A percentile compares a stretch with the other conserved stretches of the same genome.
phyloP scores from a whole-genome alignment of 2,797 vertebrate species.

The Pempheris klunzingeri region DNA sequence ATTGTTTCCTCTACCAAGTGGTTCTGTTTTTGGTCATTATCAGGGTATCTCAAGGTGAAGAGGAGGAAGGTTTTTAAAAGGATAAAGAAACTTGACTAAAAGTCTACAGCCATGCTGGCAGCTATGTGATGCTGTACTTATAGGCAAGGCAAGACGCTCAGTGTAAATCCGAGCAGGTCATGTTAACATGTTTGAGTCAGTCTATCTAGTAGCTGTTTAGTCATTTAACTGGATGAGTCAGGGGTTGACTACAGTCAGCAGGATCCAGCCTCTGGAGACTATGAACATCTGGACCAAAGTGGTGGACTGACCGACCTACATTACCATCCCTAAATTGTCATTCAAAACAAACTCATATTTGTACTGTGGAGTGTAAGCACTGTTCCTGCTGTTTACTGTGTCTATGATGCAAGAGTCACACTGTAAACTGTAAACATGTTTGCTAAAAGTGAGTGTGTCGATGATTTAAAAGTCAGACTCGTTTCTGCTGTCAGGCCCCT shows the following conservation, averaged over 20 bases:
- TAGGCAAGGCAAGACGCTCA: neutral
- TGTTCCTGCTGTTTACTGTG: neutral
- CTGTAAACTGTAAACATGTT: conserved; percentile 3
- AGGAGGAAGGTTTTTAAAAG: neutral
- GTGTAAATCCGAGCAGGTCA: neutral
- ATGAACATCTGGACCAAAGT: neutral
- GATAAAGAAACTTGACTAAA: neutral
- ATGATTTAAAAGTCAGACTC: neutral
- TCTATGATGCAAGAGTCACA: neutral
- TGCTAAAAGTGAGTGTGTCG: neutral
- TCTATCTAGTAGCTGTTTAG: neutral
- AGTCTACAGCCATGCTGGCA: neutral
- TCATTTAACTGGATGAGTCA: neutral
- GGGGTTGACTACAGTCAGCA: too few species aligned
- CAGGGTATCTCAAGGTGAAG: neutral
- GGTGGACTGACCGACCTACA: neutral
- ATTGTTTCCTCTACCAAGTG: neutral
- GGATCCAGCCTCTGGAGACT: neutral
- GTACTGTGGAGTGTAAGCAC: neutral
- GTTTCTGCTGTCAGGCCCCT: conserved; percentile 41
- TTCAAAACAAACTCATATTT: neutral
- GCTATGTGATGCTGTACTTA: neutral
- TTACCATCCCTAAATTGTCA: neutral
- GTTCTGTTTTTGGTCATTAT: neutral
- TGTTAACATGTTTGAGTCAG: neutral